Evolutionary conservation across 2,113 vertebrate species (phyloP).

Genomic region (Melozone crissalis): DNA sequence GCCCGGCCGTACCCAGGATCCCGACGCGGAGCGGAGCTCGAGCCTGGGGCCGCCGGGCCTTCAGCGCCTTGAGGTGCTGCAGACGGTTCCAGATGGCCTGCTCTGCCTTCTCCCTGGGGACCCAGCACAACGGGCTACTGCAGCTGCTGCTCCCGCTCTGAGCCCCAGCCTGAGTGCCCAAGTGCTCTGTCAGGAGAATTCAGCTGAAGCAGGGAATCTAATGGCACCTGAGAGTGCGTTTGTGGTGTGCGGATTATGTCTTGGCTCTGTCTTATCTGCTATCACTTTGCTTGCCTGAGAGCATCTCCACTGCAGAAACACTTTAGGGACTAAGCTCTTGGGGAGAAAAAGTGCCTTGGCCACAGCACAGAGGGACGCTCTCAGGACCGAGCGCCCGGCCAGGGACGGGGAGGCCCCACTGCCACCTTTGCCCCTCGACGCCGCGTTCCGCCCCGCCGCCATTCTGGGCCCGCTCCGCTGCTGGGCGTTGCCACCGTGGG

Average conservation of each 20-base stretch:
- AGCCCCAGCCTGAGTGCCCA: not conserved
- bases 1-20: conserved; percentile 80
- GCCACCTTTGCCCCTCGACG: too few species aligned
- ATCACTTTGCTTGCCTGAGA: not conserved
- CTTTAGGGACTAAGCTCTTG: not conserved
- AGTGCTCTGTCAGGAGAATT: not conserved
- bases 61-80: conserved; percentile 81
- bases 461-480: too few species aligned
- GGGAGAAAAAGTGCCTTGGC: not conserved
- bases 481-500: too few species aligned
- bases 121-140: not conserved
- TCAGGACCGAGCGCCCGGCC: too few species aligned
- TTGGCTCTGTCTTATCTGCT: not conserved
- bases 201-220: not conserved
- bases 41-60: conserved; percentile 74
- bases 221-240: fast-evolving
- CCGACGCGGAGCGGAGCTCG: conserved; percentile 83
- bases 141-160: fast-evolving
- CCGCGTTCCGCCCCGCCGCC: too few species aligned
- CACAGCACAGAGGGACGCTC: not conserved
- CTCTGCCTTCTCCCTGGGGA: conserved; percentile 91
- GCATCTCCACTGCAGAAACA: not conserved
- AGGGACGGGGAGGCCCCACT: too few species aligned
- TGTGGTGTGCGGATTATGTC: not conserved
- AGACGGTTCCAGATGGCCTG: conserved; percentile 93